Base-by-base conservation (phyloP, 53 echinoderm and acorn worm species). In the Arbacia lixula region DNA sequence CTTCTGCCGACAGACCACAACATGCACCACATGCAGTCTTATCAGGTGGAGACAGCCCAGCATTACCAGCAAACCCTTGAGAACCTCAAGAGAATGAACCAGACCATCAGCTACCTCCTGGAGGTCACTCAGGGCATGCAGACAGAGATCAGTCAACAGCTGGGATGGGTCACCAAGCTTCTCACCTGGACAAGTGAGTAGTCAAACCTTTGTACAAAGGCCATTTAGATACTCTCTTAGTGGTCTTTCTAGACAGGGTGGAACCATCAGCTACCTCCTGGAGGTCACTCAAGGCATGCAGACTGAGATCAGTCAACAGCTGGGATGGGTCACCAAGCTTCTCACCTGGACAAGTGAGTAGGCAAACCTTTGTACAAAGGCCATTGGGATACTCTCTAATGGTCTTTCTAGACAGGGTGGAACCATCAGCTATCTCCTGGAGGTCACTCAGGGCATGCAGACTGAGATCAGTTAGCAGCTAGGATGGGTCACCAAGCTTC, bases 21-120 rank as follows among this genome's bases (percentile, higher is more conserved):
- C 31, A 85, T 89, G 86, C 42, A 87, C 9, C 72, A 84, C 72
- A 76, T 92, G 56, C 68, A 85, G 1, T 0, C 38, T 10, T 85
- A 90, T 35, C 90, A 95, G 33, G 75, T 85, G 29, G 95, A 95
- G 50, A 85, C 95, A 3, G 83, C 86, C 35, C 75, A 86, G 29
- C 86, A 97, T 53, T 94, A 94, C 84, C 71, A 92, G 54, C 88
- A 94, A 36, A 94, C 94, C 12, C 53, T 98, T 4, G 88, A 92
- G 24, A 98, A 98, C 85, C 86, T 98, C 40, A 72, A 88, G 86
- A 94, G 86, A 88, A 94, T 98, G 90, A 98, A 98, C 34, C 88
- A 92, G 14, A 98, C 98, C 0, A 92, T 94, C 26, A 86, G 63
- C 72, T 90, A 94, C 60, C 76, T 98, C 14, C 82, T 94, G 6